Base-by-base conservation (phyloP, 2,797 vertebrate species). In the Xyrichtys novacula region DNA sequence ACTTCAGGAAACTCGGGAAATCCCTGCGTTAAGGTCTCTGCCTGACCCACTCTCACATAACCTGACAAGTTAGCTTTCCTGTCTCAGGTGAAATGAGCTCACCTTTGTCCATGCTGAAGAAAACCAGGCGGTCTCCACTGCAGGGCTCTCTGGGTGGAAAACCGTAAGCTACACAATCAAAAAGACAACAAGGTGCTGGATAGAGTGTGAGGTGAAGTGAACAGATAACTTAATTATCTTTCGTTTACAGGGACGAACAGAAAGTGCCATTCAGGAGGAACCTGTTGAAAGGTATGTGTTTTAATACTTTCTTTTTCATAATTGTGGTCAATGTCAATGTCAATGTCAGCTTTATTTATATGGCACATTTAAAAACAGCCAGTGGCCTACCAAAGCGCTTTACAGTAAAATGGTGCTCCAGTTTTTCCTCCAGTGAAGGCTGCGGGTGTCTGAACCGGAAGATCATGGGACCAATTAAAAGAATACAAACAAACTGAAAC, bases 41-140 rank as follows among this genome's bases (percentile, higher is more conserved):
- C 10, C 9, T 1, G 14, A 44, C n/a, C 1, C 28, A 65, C 11
- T 15, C 10, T 40, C 31, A 3, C 15, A 17, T 26, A 12, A 31
- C 47, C 23, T 29, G n/a, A 15, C 10, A 16, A 12, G 12, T 28
- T 1, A 7, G 7, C 19, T 5, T 1, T 22, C 9, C 12, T 1
- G n/a, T 34, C 43, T 42, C 19, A 6, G 40, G 22, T 36, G 43
- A 81, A 23, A 96, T 96, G 95, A 95, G 93, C 66, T 94, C 95
- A 19, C 94, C 95, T 60, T 69, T 95, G 49, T 91, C 93, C 6
- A 92, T 91, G 82, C 87, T 95, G 82, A 90, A 91, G 79, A 95
- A 95, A 81, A 90, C 80, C 0, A 91, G 80, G 54, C 93, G 86
- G 71, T 16, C 76, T 17, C 92, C 92, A 0, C 80, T 95, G 29